Conservation (phyloP, 2,113 vertebrate genomes). For the Anas platyrhynchos region DNA sequence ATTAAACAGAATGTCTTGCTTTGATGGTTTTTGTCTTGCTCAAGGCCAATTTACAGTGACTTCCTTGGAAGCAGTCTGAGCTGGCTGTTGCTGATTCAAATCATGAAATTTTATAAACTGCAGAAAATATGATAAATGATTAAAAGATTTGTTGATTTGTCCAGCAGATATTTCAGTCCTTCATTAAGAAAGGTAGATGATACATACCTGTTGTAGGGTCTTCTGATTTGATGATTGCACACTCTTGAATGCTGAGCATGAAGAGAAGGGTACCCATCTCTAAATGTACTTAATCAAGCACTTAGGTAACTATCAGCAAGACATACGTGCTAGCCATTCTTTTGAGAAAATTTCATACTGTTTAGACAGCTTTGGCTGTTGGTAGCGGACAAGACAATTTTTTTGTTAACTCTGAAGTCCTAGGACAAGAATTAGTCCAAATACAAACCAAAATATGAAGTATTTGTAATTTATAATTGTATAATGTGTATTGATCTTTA, state of each 20-base stretch:
- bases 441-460: neutral
- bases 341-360: neutral
- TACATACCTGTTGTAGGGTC: neutral
- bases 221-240: neutral
- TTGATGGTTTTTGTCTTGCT: conserved; percentile 33
- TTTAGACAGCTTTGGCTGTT: neutral
- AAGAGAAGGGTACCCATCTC: neutral
- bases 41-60: neutral
- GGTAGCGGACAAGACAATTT: neutral
- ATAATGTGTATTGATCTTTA: neutral
- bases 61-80: conserved; percentile 6
- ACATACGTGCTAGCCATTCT: neutral
- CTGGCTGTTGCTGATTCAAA: neutral
- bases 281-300: neutral
- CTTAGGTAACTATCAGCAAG: neutral
- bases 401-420: neutral
- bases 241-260: neutral
- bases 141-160: neutral
- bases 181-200: neutral
- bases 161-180: neutral
- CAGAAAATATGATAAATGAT: neutral
- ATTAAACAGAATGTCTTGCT: neutral
- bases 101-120: neutral
- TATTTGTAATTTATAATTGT: neutral
- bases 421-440: neutral